Evolutionary conservation across 2,113 vertebrate species (phyloP).

Genomic region (Silurus glanis): DNA sequence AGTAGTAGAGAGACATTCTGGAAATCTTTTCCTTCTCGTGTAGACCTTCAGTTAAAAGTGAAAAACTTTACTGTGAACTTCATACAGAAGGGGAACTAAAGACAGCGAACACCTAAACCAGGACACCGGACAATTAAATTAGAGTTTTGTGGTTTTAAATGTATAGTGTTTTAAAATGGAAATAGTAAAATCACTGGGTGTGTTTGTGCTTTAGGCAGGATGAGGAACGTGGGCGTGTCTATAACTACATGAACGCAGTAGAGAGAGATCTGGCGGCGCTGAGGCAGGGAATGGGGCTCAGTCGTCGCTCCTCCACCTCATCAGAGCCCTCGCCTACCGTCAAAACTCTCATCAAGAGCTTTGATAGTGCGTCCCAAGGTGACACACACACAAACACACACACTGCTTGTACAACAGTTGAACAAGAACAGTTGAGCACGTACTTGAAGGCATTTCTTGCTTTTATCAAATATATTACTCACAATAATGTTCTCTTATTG

Average conservation of each 20-base stretch:
- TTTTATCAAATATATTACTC: background rate
- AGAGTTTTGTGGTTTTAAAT: background rate
- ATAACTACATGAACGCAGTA: conserved; percentile 96
- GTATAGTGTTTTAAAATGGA: background rate
- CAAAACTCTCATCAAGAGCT: conserved; percentile 88
- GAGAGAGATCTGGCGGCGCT: conserved; percentile 91
- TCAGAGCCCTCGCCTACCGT: conserved; percentile 85
- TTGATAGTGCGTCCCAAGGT: conserved; percentile 86
- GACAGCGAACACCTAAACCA: background rate
- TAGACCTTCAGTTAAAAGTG: background rate
- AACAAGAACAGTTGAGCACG: no score
- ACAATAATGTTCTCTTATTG: background rate
- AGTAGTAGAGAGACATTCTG: background rate
- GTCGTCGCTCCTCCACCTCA: conserved; percentile 86
- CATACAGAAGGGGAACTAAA: background rate
- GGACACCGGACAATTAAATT: background rate
- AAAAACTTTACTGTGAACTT: background rate
- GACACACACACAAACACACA: conserved; percentile 18
- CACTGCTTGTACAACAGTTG: background rate
- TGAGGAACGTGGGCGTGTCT: conserved; percentile 92
- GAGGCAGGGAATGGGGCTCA: conserved; percentile 92
- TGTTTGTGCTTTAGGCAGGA: conserved; percentile 79
- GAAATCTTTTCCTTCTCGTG: background rate
- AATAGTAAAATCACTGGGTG: background rate
- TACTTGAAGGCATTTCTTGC: background rate